These are phyloP conservation scores for Ptychadena robeensis DNA, from an alignment of 2,797 vertebrate species.

Conservation along the genomic window DNA sequence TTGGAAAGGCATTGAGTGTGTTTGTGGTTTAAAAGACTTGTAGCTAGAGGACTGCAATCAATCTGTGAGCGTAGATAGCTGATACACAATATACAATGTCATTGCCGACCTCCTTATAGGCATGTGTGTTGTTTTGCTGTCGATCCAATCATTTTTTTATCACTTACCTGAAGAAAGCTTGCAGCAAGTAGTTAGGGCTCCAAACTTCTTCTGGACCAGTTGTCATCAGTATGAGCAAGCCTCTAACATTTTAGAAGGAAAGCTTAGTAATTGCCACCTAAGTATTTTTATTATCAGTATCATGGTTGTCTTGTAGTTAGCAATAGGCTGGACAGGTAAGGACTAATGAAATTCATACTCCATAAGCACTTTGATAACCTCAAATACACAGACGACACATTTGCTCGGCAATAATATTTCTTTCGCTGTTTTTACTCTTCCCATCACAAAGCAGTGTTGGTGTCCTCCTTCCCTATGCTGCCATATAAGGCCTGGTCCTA, in stretches of 20 bases:
- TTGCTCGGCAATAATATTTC: not conserved
- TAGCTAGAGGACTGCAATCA: not conserved
- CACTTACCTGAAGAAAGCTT: not conserved
- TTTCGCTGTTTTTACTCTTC: not conserved
- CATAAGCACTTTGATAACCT: not conserved
- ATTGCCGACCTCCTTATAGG: not conserved
- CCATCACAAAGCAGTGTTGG: not conserved
- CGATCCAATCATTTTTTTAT: too few species aligned
- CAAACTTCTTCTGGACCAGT: too few species aligned
- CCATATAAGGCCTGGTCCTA: slow-evolving; percentile 50
- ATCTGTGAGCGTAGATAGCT: not conserved
- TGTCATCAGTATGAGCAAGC: too few species aligned
- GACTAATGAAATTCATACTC: not conserved
- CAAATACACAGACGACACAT: not conserved
- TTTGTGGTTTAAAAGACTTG: not conserved
- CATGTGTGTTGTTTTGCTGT: not conserved
- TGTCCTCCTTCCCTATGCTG: slow-evolving; percentile 1
- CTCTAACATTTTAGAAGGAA: too few species aligned
- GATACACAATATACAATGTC: not conserved
- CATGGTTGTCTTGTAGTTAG: not conserved
- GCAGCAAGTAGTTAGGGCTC: not conserved
- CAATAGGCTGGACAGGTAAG: not conserved
- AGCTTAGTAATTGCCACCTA: not conserved
- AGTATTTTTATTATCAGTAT: not conserved
- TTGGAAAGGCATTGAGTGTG: too few species aligned